phyloP scores from a whole-genome alignment of 2,113 vertebrate genomes.

The Ginglymostoma cirratum region DNA sequence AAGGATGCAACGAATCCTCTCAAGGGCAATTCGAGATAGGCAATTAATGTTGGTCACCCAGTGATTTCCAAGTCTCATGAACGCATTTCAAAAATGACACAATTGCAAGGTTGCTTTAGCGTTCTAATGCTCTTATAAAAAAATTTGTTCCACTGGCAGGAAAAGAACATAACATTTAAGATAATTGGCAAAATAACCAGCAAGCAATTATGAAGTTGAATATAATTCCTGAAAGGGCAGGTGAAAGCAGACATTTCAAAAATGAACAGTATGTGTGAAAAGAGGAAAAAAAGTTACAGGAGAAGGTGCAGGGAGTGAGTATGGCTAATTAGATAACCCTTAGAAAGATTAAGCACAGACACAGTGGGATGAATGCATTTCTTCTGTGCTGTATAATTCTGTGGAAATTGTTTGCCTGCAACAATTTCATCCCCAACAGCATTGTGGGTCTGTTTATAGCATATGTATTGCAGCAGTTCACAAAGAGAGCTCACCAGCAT shows the following conservation, averaged over 20 bases:
- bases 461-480: too few relatives aligned
- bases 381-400: not conserved
- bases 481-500: too few relatives aligned
- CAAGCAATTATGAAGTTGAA: not conserved
- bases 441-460: too few relatives aligned
- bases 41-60: too few relatives aligned
- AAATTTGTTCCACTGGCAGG: not conserved
- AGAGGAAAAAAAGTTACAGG: not conserved
- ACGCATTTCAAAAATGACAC: too few relatives aligned
- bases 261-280: not conserved
- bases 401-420: not conserved
- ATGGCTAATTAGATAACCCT: not conserved
- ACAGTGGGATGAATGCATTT: not conserved
- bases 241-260: not conserved
- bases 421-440: too few relatives aligned
- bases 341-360: not conserved
- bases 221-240: not conserved
- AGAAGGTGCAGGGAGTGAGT: not conserved
- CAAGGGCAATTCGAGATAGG: too few relatives aligned
- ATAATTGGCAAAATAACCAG: not conserved
- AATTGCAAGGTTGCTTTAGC: too few relatives aligned
- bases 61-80: too few relatives aligned
- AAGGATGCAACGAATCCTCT: too few relatives aligned
- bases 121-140: too few relatives aligned
- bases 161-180: not conserved